A percentile compares a stretch with the other conserved stretches of the same genome.
Evolutionary conservation across 2,113 vertebrate genomes (phyloP).

Genomic region (Toxotes chatareus): DNA sequence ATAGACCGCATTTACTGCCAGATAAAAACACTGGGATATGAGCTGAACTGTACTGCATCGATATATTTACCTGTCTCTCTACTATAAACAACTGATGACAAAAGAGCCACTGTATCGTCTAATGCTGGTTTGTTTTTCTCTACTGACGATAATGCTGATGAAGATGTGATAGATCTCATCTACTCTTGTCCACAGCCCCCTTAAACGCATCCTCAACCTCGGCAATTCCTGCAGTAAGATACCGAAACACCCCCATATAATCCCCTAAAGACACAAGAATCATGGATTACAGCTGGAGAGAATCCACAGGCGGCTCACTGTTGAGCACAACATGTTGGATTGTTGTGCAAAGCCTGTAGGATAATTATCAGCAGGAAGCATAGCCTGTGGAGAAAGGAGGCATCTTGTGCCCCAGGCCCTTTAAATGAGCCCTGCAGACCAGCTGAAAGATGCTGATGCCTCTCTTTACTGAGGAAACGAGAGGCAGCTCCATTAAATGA

Average conservation of each 20-base stretch:
- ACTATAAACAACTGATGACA: background rate
- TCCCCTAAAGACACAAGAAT: slow-evolving; percentile 65
- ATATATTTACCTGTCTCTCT: background rate
- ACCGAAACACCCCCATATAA: slow-evolving; percentile 38
- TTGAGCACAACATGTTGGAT: slow-evolving; percentile 62
- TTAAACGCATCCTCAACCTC: slow-evolving; percentile 38
- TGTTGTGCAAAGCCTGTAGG: slow-evolving; percentile 58
- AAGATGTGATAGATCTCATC: slow-evolving; percentile 40
- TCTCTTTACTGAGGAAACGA: slow-evolving; percentile 61
- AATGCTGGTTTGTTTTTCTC: slow-evolving; percentile 1
- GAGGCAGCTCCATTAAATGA: slow-evolving; percentile 54
- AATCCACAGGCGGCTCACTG: slow-evolving; percentile 59
- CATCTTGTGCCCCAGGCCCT: slow-evolving; percentile 54
- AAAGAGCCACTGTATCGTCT: background rate
- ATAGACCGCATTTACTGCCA: slow-evolving; percentile 6
- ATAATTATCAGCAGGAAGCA: slow-evolving; percentile 68
- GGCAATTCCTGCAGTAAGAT: slow-evolving; percentile 33
- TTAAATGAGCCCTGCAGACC: slow-evolving; percentile 69
- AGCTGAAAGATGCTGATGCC: slow-evolving; percentile 69
- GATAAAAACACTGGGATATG: slow-evolving; percentile 19
- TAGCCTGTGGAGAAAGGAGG: slow-evolving; percentile 61
- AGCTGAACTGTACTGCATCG: slow-evolving; percentile 4
- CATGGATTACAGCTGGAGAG: slow-evolving; percentile 59
- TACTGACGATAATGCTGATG: slow-evolving; percentile 22
- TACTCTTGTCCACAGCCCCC: slow-evolving; percentile 1